Conservation (phyloP, 2,113 vertebrate species). For the Poicephalus gulielmi region DNA sequence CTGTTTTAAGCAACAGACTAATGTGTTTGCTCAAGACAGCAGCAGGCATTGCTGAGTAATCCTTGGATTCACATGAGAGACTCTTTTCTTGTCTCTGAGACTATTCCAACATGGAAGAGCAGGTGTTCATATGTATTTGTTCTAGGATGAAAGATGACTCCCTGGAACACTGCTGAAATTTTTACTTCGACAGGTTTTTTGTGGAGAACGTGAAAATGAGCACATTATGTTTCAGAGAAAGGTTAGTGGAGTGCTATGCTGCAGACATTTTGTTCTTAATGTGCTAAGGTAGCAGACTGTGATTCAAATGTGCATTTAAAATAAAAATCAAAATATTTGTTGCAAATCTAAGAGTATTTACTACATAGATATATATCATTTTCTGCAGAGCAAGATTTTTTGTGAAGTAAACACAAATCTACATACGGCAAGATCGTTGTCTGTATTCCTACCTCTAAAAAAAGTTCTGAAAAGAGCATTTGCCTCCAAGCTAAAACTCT, state of each 20-base stretch:
- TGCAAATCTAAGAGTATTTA: background rate
- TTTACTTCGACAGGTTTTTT: background rate
- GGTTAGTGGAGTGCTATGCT: background rate
- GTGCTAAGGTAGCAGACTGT: background rate
- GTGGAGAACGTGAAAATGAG: background rate
- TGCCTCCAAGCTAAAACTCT: background rate
- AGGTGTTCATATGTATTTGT: background rate
- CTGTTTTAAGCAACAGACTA: conserved; percentile 24
- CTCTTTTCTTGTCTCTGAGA: background rate
- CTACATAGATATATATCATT: background rate
- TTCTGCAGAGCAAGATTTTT: background rate
- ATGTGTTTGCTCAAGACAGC: conserved; percentile 30
- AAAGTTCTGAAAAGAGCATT: background rate
- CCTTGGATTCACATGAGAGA: background rate
- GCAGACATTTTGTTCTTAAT: background rate
- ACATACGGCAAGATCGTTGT: background rate
- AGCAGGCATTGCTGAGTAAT: conserved; percentile 59
- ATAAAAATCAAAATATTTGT: background rate
- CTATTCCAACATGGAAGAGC: background rate
- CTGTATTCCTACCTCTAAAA: background rate
- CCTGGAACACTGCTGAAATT: background rate
- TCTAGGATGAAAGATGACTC: background rate
- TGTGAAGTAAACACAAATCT: background rate
- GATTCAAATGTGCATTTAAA: background rate
- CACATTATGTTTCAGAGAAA: background rate